Evolutionary conservation across 1,140 invertebrate species (phyloP).

Genomic region (Magallana ariakensis): DNA sequence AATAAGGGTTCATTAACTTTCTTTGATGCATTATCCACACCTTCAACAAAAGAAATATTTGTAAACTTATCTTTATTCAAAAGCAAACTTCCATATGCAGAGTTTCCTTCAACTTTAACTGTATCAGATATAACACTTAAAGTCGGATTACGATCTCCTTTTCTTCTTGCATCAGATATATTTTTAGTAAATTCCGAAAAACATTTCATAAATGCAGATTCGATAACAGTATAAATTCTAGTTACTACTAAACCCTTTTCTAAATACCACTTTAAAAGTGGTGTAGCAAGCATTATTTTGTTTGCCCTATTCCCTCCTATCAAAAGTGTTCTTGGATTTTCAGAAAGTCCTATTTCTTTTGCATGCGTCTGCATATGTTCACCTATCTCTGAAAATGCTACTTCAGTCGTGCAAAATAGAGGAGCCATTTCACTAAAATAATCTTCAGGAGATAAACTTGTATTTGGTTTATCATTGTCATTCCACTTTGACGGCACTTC

Average conservation of each 20-base stretch:
- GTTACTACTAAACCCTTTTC: conserved; percentile 59
- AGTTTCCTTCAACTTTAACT: not conserved
- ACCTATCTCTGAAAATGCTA: not conserved
- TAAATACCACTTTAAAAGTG: conserved; percentile 61
- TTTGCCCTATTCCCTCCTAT: conserved; percentile 56
- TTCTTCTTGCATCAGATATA: conserved; percentile 47
- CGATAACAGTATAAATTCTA: conserved; percentile 60
- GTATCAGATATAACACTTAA: not conserved
- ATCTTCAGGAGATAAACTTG: not conserved
- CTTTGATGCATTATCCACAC: not conserved
- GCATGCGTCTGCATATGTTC: conserved; percentile 6
- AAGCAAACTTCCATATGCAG: conserved; percentile 6
- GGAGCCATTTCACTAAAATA: conserved; percentile 23
- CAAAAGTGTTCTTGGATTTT: conserved; percentile 51
- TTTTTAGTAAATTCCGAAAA: conserved; percentile 47
- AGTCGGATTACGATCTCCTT: not conserved
- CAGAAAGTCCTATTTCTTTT: conserved; percentile 44
- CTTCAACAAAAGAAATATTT: not conserved
- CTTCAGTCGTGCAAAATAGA: conserved; percentile 21
- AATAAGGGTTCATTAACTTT: not conserved
- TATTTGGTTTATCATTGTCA: not conserved
- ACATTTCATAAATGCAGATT: conserved; percentile 56
- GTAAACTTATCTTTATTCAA: not conserved
- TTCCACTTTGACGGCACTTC: not conserved
- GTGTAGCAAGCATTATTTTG: conserved; percentile 59